A percentile compares a stretch with the other conserved stretches of the same genome.
phyloP scores from a whole-genome alignment of 2,113 vertebrate species.

The Thalassarche chlororhynchos region DNA sequence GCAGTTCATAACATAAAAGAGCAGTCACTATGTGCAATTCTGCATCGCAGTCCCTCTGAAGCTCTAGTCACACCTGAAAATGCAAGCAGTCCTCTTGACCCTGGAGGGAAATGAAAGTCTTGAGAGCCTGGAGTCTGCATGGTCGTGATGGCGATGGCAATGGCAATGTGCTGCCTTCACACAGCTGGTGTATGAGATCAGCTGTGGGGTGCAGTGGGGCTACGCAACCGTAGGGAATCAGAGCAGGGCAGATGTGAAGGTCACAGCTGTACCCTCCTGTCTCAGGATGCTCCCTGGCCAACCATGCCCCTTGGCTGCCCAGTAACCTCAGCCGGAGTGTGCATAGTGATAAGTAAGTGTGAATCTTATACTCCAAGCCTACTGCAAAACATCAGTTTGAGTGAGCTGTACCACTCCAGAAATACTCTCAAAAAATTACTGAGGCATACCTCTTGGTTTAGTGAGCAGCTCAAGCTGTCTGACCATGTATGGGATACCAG shows the following conservation, averaged over 20 bases:
- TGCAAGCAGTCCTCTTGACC: not conserved
- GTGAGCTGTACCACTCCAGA: not conserved
- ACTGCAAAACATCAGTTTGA: not conserved
- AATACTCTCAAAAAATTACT: not conserved
- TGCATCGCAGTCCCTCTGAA: not conserved
- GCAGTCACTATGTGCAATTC: not conserved
- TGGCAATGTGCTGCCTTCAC: not conserved
- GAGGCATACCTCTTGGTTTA: not conserved
- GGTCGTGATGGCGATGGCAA: rapidly evolving
- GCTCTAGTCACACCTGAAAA: not conserved
- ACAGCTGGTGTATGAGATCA: not conserved
- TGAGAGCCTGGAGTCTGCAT: not conserved
- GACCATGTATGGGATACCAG: not conserved
- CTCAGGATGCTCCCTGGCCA: not conserved
- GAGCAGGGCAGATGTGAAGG: not conserved
- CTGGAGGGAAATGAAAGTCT: not conserved
- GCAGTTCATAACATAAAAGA: not conserved
- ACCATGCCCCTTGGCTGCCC: not conserved
- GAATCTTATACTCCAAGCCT: not conserved
- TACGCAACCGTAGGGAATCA: rapidly evolving
- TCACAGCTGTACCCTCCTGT: not conserved
- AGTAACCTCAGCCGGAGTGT: not conserved
- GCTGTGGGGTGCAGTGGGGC: not conserved
- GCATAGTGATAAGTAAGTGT: not conserved
- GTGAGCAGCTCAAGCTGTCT: not conserved